Evolutionary conservation across 2,888 invertebrate genomes (phyloP).

Genomic region (Onthophagus sagittarius): DNA sequence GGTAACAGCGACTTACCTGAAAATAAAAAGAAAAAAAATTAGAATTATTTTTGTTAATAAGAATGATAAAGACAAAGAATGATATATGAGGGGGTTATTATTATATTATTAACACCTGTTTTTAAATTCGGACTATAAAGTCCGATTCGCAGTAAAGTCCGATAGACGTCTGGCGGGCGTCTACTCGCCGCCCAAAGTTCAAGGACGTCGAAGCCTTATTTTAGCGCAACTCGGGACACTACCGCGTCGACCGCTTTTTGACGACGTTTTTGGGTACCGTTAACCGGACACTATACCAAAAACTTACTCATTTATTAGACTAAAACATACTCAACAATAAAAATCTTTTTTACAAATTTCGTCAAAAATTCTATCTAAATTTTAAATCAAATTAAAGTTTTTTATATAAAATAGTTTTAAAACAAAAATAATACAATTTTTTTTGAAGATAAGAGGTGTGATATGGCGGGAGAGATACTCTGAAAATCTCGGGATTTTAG

Average conservation of each 20-base stretch:
- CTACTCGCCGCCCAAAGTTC: conserved; percentile 22
- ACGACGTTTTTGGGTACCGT: background rate
- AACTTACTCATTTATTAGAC: too few relatives aligned
- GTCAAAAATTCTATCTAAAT: too few relatives aligned
- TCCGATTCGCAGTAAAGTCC: background rate
- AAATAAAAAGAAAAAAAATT: background rate
- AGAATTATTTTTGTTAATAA: background rate
- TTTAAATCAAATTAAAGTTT: too few relatives aligned
- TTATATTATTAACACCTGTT: background rate
- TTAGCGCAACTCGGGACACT: conserved; percentile 13
- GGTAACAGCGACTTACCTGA: background rate
- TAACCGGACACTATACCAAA: background rate
- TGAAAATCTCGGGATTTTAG: background rate
- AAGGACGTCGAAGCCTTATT: conserved; percentile 28
- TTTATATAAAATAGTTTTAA: too few relatives aligned
- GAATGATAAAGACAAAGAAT: too few relatives aligned
- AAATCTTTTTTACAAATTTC: too few relatives aligned
- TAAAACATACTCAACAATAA: too few relatives aligned
- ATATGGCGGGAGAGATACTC: background rate
- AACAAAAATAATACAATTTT: too few relatives aligned
- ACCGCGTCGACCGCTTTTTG: background rate
- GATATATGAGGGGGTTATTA: too few relatives aligned
- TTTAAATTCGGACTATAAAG: background rate
- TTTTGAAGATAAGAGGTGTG: too few relatives aligned
- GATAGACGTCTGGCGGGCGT: background rate